Conservation (phyloP, 1,140 invertebrate species). For the Rhynchophorus ferrugineus region DNA sequence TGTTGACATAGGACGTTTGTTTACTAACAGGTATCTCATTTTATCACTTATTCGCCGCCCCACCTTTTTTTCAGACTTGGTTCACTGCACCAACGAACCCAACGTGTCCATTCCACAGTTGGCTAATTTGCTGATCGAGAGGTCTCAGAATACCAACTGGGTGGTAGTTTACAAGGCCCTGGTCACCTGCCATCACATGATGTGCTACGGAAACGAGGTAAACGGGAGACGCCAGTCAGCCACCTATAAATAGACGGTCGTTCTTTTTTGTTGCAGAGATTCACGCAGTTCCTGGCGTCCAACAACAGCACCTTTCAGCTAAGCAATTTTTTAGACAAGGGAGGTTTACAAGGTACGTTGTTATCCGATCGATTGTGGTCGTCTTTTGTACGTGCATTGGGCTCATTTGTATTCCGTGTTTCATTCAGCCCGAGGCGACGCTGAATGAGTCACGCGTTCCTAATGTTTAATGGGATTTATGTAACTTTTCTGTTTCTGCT, state of each 20-base stretch:
- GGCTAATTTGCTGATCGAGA: slow-evolving; percentile 95
- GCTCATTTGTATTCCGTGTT: too few species aligned
- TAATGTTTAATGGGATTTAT: too few species aligned
- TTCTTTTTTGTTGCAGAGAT: slow-evolving; percentile 79
- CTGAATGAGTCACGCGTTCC: too few species aligned
- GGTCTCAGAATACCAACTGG: slow-evolving; percentile 96
- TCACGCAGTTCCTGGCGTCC: slow-evolving; percentile 98
- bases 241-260: too few species aligned
- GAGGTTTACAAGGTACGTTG: slow-evolving; percentile 81
- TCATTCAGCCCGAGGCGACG: too few species aligned
- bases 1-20: too few species aligned
- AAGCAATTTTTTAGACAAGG: slow-evolving; percentile 94
- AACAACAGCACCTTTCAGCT: slow-evolving; percentile 99
- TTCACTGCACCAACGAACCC: slow-evolving; percentile 98
- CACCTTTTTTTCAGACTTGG: slow-evolving; percentile 76
- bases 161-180: slow-evolving; percentile 98
- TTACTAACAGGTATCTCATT: too few species aligned
- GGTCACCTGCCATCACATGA: slow-evolving; percentile 96
- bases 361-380: too few species aligned
- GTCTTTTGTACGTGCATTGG: too few species aligned
- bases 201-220: slow-evolving; percentile 98
- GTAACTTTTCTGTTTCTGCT: slow-evolving; percentile 11
- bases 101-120: slow-evolving; percentile 99
- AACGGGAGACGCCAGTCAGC: too few species aligned
- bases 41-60: too few species aligned